These are phyloP conservation scores for Tursiops truncatus DNA, from an alignment of 2,113 vertebrate genomes.

Conservation along the genomic window DNA sequence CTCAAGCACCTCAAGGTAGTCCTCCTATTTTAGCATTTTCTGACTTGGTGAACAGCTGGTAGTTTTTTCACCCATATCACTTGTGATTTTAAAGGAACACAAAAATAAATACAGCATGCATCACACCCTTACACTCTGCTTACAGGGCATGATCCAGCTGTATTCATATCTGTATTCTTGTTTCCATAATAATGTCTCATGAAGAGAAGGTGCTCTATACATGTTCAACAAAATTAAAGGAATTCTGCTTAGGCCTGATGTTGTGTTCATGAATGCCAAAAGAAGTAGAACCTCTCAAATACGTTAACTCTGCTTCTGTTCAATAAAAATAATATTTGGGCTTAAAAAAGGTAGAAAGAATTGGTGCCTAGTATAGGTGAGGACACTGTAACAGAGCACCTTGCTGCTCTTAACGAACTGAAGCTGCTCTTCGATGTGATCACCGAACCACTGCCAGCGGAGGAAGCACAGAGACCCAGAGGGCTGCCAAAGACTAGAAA, in stretches of 20 bases:
- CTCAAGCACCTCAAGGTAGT: background rate
- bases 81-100: constrained; percentile 21
- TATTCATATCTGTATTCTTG: background rate
- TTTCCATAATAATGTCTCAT: constrained; percentile 29
- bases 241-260: background rate
- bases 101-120: background rate
- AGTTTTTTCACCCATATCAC: background rate
- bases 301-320: background rate
- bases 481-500: background rate
- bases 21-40: background rate
- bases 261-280: background rate
- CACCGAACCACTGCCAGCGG: background rate
- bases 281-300: constrained; percentile 2
- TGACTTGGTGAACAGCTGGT: background rate
- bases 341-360: background rate
- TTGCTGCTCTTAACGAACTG: background rate
- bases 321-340: background rate
- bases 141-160: background rate
- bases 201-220: background rate
- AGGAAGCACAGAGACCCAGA: background rate
- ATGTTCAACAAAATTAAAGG: background rate
- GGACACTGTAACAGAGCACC: background rate
- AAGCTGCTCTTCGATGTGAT: background rate
- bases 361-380: background rate
- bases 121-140: background rate